A percentile compares a stretch with the other conserved stretches of the same genome.
phyloP scores from a whole-genome alignment of 2,113 vertebrate genomes.

The Dromas ardeola region DNA sequence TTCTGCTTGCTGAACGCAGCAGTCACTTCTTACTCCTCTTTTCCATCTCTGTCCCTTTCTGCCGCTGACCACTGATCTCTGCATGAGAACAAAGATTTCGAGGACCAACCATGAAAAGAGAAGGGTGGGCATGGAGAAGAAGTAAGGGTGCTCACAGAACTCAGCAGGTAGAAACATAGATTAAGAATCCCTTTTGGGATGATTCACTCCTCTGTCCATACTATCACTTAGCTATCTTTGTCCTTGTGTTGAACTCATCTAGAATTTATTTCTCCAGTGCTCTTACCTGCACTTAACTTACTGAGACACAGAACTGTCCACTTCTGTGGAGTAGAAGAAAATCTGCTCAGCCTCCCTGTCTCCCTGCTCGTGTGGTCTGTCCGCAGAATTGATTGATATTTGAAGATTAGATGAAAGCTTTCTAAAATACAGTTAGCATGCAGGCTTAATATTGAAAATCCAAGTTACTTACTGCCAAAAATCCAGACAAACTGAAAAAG shows the following conservation, averaged over 20 bases:
- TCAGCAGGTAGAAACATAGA: background rate
- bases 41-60: background rate
- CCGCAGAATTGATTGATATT: background rate
- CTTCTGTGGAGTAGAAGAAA: background rate
- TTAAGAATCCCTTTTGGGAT: background rate
- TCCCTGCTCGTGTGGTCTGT: background rate
- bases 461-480: background rate
- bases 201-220: background rate
- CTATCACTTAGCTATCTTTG: background rate
- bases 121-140: background rate
- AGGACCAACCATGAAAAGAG: background rate
- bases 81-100: background rate
- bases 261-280: background rate
- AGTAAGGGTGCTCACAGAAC: fast-evolving
- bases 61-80: background rate
- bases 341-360: background rate
- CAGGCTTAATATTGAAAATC: background rate
- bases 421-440: background rate
- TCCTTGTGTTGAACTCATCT: background rate
- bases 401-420: background rate
- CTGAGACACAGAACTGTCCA: background rate
- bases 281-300: background rate
- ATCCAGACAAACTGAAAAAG: background rate
- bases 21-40: background rate
- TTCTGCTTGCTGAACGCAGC: background rate